Evolutionary conservation across 2,888 invertebrate species (phyloP), one percentile per base, ranked within the genome.

Genomic region (Scaptomyza polygonia): DNA sequence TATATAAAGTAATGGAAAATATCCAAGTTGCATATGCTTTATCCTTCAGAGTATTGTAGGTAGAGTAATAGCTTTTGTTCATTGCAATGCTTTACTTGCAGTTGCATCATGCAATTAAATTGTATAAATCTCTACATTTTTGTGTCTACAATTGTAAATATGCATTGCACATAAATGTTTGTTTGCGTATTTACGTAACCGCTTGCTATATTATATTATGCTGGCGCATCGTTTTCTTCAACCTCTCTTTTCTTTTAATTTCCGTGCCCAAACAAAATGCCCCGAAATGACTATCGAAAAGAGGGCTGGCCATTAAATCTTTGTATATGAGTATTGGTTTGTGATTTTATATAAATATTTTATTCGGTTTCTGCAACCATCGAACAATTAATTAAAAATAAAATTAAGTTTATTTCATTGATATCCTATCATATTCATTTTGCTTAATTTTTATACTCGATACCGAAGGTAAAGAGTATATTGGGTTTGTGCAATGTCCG

Each of bases 21-120:
- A 21, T 21, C 21, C 21, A 21, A 21, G 21, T 21, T 1, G 21
- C 30, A 30, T 32, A 32, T 12, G 1, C 12, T n/a, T 4, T 12
- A 3, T 32, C 30, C 32, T 12, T 32, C 32, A 7, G 0, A 34
- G n/a, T n/a, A 12, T n/a, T 14, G n/a, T 6, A 36, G 0, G 32
- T 5, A 36, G 36, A 8, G 14, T 8, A 39, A 16, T 14, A 14
- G 8, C 36, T 16, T 2, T 14, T 39, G 8, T 21, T 12, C 1
- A 11, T n/a, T 42, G 16, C 1, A 12, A 34, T 43, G 7, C 1
- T 2, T 43, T 34, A 1, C 4, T 21, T 36, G 29, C 29, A 18
- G 34, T 30, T 55, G 18, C 43, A 21, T 21, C 49, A 30, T 30
- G 53, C 34, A 43, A 18, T 21, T 49, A 45, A 55, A 55, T 63